Percentiles rank a stretch among this genome's conserved stretches.
phyloP scores from a whole-genome alignment of 2,888 invertebrate species.

The Machimus rusticus region DNA sequence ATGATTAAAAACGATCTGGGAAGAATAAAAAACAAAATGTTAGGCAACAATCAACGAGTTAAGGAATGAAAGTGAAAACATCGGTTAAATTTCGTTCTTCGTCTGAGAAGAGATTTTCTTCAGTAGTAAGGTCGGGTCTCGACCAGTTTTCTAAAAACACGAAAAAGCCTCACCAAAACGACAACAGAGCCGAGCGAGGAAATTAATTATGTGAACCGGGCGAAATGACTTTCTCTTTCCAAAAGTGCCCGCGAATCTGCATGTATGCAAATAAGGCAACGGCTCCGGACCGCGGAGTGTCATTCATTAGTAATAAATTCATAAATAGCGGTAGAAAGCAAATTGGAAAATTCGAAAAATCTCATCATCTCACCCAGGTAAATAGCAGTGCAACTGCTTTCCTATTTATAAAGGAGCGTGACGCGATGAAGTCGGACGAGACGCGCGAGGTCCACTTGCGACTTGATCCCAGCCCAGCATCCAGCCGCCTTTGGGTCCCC shows the following conservation, averaged over 20 bases:
- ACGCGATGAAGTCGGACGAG: not conserved
- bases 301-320: not conserved
- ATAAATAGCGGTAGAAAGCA: not conserved
- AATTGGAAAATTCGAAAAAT: not conserved
- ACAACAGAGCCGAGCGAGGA: not conserved
- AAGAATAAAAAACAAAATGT: not conserved
- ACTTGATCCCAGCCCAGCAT: not conserved
- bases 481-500: not conserved
- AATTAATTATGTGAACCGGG: not conserved
- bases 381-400: not conserved
- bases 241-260: slow-evolving; percentile 3
- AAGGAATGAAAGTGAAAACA: not conserved
- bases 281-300: not conserved
- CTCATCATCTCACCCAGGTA: not conserved
- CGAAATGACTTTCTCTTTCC: slow-evolving; percentile 31
- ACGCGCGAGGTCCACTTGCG: not conserved
- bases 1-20: not conserved
- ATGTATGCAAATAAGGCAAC: slow-evolving; percentile 2
- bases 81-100: not conserved
- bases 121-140: not conserved
- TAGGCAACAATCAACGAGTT: not conserved
- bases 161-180: not conserved
- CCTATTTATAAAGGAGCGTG: not conserved
- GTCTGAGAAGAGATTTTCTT: not conserved
- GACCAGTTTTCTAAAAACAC: not conserved